phyloP scores from a whole-genome alignment of 2,888 invertebrate species.

The Harmothoe impar region DNA sequence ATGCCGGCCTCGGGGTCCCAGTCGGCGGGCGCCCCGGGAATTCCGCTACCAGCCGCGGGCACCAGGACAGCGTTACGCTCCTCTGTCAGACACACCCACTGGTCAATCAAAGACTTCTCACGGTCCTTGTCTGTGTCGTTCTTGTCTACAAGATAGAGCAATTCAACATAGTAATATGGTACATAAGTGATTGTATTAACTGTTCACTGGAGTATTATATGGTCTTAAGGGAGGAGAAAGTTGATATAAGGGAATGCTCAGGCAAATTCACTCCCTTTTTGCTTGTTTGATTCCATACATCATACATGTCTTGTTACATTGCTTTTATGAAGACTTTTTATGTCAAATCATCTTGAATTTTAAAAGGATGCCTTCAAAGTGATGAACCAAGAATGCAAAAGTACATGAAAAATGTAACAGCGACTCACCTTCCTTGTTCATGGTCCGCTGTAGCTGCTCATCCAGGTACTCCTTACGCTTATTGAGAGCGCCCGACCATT shows the following conservation, averaged over 20 bases:
- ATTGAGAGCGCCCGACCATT: constrained; percentile 95
- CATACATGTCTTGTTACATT: too few relatives aligned
- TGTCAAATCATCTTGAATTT: too few relatives aligned
- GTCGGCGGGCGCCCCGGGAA: constrained; percentile 96
- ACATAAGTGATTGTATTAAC: background rate
- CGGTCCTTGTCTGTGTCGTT: constrained; percentile 92
- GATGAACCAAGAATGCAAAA: too few relatives aligned
- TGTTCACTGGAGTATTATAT: background rate
- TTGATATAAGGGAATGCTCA: too few relatives aligned
- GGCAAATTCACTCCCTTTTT: too few relatives aligned
- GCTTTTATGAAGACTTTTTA: too few relatives aligned
- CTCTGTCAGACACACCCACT: constrained; percentile 98
- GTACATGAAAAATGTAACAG: too few relatives aligned
- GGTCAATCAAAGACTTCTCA: constrained; percentile 97
- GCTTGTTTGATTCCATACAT: too few relatives aligned
- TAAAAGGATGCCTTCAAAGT: too few relatives aligned
- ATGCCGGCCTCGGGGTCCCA: constrained; percentile 91
- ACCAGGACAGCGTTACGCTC: constrained; percentile 98
- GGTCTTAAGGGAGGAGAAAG: too few relatives aligned
- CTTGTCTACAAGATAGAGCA: constrained; percentile 81
- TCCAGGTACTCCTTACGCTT: constrained; percentile 88
- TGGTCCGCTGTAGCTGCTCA: constrained; percentile 94
- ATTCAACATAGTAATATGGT: too few relatives aligned
- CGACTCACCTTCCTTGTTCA: constrained; percentile 87
- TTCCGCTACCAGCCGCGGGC: constrained; percentile 95